Percentiles rank a stretch among this genome's conserved stretches.
Conservation (phyloP, 2,113 vertebrate species). For the Micronycteris hirsuta region DNA sequence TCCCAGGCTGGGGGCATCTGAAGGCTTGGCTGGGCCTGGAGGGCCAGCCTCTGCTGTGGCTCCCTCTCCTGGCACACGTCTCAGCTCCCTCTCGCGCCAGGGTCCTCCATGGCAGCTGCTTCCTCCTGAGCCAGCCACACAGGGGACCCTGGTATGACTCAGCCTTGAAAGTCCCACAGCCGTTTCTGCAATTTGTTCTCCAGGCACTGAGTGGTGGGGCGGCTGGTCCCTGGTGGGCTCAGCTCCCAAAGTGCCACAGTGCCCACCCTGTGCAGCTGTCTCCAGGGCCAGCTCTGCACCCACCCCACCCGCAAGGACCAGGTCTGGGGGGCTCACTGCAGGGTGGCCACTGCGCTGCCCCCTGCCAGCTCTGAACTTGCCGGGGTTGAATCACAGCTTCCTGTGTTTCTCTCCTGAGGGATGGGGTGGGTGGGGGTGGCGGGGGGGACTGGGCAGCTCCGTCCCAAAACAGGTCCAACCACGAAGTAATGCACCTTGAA, state of each 20-base stretch:
- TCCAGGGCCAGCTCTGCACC: fast-evolving
- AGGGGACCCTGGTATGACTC: neutral
- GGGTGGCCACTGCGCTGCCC: fast-evolving
- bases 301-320: fast-evolving
- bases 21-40: neutral
- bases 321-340: fast-evolving
- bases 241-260: neutral
- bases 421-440: fast-evolving
- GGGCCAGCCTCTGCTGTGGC: too few species aligned
- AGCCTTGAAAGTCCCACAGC: neutral
- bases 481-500: fast-evolving
- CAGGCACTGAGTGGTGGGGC: neutral
- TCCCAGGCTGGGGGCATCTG: fast-evolving
- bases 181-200: neutral
- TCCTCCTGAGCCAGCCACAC: neutral
- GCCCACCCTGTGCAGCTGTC: neutral
- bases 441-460: neutral
- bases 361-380: neutral
- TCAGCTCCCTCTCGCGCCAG: fast-evolving
- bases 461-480: neutral
- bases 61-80: neutral
- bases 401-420: neutral
- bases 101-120: fast-evolving
- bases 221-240: neutral
- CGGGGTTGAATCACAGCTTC: neutral